These are phyloP conservation scores for Oplegnathus fasciatus DNA, from an alignment of 2,113 vertebrate genomes.

Conservation along the genomic window DNA sequence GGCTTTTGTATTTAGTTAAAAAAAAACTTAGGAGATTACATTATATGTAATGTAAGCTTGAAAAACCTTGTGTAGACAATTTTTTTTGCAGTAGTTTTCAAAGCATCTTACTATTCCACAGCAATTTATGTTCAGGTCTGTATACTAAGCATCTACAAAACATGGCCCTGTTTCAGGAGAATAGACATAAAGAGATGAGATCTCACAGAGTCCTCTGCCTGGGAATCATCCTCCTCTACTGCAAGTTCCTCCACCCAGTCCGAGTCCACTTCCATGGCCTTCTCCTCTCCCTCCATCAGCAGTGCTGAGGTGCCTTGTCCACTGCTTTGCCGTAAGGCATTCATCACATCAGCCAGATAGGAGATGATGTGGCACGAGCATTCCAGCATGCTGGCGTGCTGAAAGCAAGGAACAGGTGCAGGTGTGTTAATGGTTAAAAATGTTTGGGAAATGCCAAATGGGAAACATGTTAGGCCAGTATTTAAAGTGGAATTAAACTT, in stretches of 20 bases:
- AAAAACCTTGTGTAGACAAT: no score
- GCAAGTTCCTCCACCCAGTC: conserved; percentile 99
- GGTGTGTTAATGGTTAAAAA: background rate
- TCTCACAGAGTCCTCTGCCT: conserved; percentile 96
- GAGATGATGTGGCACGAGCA: conserved; percentile 97
- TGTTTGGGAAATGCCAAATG: background rate
- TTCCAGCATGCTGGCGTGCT: conserved; percentile 96
- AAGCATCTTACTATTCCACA: background rate
- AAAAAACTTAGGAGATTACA: background rate
- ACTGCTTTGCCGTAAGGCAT: conserved; percentile 91
- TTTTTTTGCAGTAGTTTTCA: background rate
- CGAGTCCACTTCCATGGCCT: conserved; percentile 96
- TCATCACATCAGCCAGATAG: conserved; percentile 97
- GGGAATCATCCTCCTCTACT: conserved; percentile 97
- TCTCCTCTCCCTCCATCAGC: conserved; percentile 94
- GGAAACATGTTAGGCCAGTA: background rate
- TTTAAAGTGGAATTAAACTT: background rate
- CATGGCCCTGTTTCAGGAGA: background rate
- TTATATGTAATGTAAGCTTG: no score
- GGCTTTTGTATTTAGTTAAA: background rate
- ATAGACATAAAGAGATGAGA: background rate
- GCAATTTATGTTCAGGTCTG: background rate
- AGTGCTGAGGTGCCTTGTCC: conserved; percentile 93
- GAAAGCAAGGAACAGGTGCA: conserved; percentile 10
- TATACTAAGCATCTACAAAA: background rate